Percentiles rank a stretch among this genome's conserved stretches.
Evolutionary conservation across 2,888 invertebrate genomes (phyloP).

Genomic region (Pseudolycoriella hygida): DNA sequence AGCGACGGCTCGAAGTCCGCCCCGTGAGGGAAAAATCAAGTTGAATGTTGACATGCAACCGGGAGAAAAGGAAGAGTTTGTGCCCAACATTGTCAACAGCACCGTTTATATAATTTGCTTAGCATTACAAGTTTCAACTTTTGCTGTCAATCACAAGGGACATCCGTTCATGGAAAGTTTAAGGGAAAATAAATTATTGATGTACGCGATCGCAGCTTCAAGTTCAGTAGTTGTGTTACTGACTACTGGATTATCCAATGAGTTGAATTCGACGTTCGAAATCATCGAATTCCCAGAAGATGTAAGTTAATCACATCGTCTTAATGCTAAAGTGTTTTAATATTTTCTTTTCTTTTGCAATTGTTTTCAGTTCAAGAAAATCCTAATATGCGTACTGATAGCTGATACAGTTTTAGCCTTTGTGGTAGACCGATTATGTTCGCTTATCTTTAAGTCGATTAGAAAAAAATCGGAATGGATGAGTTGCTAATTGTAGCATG

Average conservation of each 20-base stretch:
- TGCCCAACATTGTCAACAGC: slow-evolving; percentile 88
- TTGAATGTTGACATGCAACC: slow-evolving; percentile 37
- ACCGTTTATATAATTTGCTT: slow-evolving; percentile 97
- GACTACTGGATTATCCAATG: slow-evolving; percentile 70
- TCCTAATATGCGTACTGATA: slow-evolving; percentile 63
- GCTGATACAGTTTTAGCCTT: slow-evolving; percentile 78
- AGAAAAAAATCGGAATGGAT: slow-evolving; percentile 21
- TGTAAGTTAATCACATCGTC: slow-evolving; percentile 38
- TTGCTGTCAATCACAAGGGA: slow-evolving; percentile 98
- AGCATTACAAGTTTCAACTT: slow-evolving; percentile 93
- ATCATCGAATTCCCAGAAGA: slow-evolving; percentile 85
- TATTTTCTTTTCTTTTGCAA: slow-evolving; percentile 13
- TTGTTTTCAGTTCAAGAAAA: slow-evolving; percentile 71
- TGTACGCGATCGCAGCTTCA: slow-evolving; percentile 79
- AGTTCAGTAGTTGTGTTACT: slow-evolving; percentile 66
- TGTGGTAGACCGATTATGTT: slow-evolving; percentile 65
- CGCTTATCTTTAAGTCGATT: slow-evolving; percentile 75
- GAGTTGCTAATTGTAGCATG: background rate
- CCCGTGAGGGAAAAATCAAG: slow-evolving; percentile 39
- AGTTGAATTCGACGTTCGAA: slow-evolving; percentile 78
- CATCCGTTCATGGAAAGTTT: slow-evolving; percentile 98
- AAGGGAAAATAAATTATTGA: slow-evolving; percentile 73
- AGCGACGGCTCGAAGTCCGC: slow-evolving; percentile 54
- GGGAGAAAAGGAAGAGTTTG: slow-evolving; percentile 67
- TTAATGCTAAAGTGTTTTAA: background rate